Evolutionary conservation across 2,113 vertebrate genomes (phyloP), one percentile per base, ranked within the genome.

Genomic region (Rhabdornis inornatus): DNA sequence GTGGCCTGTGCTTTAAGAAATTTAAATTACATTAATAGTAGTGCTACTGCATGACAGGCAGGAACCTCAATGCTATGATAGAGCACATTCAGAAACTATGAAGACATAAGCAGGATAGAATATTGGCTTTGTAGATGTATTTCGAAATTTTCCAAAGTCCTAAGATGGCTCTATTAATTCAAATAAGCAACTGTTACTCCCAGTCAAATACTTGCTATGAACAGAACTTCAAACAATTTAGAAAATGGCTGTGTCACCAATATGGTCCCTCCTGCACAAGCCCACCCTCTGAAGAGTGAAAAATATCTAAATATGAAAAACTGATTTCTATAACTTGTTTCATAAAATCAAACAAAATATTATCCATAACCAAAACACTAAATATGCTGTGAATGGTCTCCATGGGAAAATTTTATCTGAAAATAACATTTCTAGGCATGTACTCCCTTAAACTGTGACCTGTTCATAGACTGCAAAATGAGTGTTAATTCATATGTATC

Each of bases 31-130:
- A 72, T 55, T 25, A 40, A 45, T 44, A 35, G 10, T 17, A 30
- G n/a, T 63, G 0, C 55, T 57, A 35, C n/a, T 35, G 56, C 70
- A 20, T 33, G 24, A 50, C 25, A n/a, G 4, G 4, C 12, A 31
- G 23, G 25, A 44, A 5, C 2, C 28, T 44, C 55, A 52, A 6
- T 81, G 39, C 7, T 81, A 6, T 0, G 0, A 16, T 18, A 6
- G 24, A 45, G 7, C 33, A 31, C 10, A 39, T 70, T 56, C 69
- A 31, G 59, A 63, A 80, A 68, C 42, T 6, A n/a, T 13, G 31
- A 65, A 78, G 42, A 18, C 14, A 8, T 7, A 72, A 65, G 8
- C 10, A 44, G 28, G 24, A 45, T 16, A 74, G 31, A 81, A 89
- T 78, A 59, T 3, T 23, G 1, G 13, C 5, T 83, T 56, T 81